Percentiles rank a stretch among this genome's conserved stretches.
phyloP scores from a whole-genome alignment of 2,113 vertebrate genomes.

The Psettodes erumei region DNA sequence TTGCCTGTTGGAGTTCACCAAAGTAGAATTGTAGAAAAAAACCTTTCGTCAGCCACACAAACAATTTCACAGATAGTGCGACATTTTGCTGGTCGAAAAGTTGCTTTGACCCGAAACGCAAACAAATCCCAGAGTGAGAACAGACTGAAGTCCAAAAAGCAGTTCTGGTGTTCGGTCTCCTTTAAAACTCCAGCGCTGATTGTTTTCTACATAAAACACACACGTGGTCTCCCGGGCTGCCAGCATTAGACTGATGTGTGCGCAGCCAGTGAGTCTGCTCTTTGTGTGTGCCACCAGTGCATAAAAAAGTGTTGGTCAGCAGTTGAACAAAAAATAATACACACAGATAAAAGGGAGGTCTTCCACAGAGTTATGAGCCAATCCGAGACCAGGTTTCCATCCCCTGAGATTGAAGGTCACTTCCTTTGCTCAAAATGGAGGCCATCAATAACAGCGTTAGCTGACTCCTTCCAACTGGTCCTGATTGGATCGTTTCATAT shows the following conservation, averaged over 20 bases:
- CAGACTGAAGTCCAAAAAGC: not conserved
- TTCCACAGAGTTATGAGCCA: constrained; percentile 25
- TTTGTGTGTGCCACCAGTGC: constrained; percentile 8
- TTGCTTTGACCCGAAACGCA: not conserved
- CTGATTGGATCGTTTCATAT: constrained; percentile 8
- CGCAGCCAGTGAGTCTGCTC: not conserved
- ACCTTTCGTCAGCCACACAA: not conserved
- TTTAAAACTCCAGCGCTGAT: not conserved
- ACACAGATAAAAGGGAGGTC: constrained; percentile 10
- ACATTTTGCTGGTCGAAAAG: not conserved
- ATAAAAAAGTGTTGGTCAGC: constrained; percentile 34
- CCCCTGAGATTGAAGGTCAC: constrained; percentile 40
- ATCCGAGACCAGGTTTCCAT: constrained; percentile 42
- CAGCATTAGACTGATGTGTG: not conserved
- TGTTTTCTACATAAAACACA: not conserved
- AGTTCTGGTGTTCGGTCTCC: not conserved
- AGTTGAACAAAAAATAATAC: constrained; percentile 39
- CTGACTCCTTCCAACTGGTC: not conserved
- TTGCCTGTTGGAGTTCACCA: not conserved
- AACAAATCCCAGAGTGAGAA: not conserved
- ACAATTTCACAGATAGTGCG: not conserved
- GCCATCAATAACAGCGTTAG: not conserved
- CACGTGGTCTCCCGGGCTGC: not conserved
- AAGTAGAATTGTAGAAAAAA: not conserved
- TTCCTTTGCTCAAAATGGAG: constrained; percentile 28